A percentile compares a stretch with the other conserved stretches of the same genome.
phyloP scores from a whole-genome alignment of 2,113 vertebrate species.

The Barnardius zonarius region DNA sequence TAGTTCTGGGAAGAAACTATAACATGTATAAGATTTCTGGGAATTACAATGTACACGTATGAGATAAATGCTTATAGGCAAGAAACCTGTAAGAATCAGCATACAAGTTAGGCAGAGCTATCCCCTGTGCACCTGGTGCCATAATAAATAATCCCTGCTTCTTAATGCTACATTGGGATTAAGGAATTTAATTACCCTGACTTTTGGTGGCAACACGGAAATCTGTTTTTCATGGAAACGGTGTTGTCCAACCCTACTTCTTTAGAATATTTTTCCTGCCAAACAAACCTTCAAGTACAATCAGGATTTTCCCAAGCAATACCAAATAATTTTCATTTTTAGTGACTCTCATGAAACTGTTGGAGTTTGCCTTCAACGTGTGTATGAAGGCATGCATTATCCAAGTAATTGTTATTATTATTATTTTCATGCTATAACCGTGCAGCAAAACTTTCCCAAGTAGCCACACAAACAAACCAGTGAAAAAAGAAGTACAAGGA shows the following conservation, averaged over 20 bases:
- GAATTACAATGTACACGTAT: background rate
- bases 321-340: background rate
- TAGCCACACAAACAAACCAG: background rate
- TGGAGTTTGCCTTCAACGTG: background rate
- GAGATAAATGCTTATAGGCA: background rate
- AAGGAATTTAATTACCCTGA: background rate
- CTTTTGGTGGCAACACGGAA: background rate
- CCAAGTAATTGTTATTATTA: background rate
- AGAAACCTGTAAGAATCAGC: background rate
- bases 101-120: background rate
- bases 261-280: background rate
- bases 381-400: background rate
- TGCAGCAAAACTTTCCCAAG: background rate
- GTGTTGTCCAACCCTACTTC: background rate
- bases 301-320: background rate
- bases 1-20: background rate
- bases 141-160: background rate
- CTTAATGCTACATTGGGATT: background rate
- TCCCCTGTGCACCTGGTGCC: background rate
- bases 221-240: background rate
- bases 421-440: background rate
- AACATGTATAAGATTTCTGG: background rate
- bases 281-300: background rate
- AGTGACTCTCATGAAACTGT: background rate
- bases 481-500: background rate